phyloP scores from a whole-genome alignment of 2,888 invertebrate genomes.

The Chorisops tibialis region DNA sequence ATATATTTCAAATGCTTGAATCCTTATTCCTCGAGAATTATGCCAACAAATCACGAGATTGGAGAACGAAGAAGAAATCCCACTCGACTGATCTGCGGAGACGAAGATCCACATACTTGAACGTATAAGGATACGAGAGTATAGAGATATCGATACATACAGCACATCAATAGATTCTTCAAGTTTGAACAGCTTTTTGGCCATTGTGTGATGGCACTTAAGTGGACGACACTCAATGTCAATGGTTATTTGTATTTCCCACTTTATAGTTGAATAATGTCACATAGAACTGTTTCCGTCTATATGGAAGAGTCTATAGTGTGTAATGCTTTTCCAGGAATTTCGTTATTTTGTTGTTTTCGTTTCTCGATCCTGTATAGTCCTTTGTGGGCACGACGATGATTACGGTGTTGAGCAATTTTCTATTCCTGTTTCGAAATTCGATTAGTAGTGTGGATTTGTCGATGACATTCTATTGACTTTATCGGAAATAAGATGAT shows the following conservation, averaged over 20 bases:
- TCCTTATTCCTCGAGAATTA: constrained; percentile 12
- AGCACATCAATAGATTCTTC: constrained; percentile 2
- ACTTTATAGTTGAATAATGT: constrained; percentile 13
- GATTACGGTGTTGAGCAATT: constrained; percentile 4
- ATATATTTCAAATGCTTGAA: not conserved
- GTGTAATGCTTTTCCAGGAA: no score
- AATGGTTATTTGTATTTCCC: constrained; percentile 18
- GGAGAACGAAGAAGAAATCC: constrained; percentile 14
- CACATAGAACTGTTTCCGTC: constrained; percentile 1
- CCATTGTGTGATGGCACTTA: constrained; percentile 15
- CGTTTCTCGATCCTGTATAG: no score
- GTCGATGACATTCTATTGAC: constrained; percentile 11
- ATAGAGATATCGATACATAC: no score
- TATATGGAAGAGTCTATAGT: no score
- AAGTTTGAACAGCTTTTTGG: constrained; percentile 20
- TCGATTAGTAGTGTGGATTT: constrained; percentile 16
- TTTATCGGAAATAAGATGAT: constrained; percentile 16
- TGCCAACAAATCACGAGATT: constrained; percentile 23
- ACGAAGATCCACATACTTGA: not conserved
- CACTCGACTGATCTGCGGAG: constrained; percentile 8
- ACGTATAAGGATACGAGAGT: no score
- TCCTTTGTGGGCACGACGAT: no score
- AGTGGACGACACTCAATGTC: constrained; percentile 16
- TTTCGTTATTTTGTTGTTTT: no score
- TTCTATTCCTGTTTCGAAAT: not conserved